Conservation (phyloP, 2,888 invertebrate genomes). For the Clusia tigrina region DNA sequence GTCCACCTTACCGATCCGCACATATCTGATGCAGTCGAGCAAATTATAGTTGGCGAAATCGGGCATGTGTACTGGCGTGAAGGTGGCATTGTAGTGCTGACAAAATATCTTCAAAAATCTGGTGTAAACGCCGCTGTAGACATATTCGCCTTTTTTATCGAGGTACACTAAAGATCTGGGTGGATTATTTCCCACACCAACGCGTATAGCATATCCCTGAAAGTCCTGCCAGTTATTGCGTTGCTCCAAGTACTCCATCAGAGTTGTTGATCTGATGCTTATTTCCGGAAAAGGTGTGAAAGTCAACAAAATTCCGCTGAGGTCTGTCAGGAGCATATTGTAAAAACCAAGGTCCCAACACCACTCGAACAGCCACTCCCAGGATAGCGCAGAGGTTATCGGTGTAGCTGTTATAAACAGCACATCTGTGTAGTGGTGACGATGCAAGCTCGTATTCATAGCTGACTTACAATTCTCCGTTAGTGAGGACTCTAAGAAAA, state of each 20-base stretch:
- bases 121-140: conserved; percentile 25
- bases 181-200: conserved; percentile 22
- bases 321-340: conserved; percentile 30
- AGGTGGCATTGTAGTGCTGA: conserved; percentile 23
- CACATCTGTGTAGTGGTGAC: not conserved
- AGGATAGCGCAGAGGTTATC: not conserved
- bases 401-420: not conserved
- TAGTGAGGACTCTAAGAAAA: not conserved
- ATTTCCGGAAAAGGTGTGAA: conserved; percentile 19
- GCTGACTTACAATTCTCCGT: not conserved
- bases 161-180: conserved; percentile 22
- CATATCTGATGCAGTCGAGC: conserved; percentile 18
- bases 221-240: conserved; percentile 17
- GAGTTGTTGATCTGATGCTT: not conserved
- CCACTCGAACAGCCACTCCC: conserved; percentile 32
- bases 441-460: not conserved
- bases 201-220: conserved; percentile 22
- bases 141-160: not conserved
- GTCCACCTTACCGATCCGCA: conserved; percentile 10
- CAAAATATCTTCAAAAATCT: conserved; percentile 23
- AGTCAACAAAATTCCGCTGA: not conserved
- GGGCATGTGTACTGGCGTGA: not conserved
- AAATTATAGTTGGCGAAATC: not conserved
- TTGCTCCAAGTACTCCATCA: not conserved
- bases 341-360: conserved; percentile 37